Base-by-base conservation (phyloP, 2,888 invertebrate genomes). In the Cybosia mesomella region DNA sequence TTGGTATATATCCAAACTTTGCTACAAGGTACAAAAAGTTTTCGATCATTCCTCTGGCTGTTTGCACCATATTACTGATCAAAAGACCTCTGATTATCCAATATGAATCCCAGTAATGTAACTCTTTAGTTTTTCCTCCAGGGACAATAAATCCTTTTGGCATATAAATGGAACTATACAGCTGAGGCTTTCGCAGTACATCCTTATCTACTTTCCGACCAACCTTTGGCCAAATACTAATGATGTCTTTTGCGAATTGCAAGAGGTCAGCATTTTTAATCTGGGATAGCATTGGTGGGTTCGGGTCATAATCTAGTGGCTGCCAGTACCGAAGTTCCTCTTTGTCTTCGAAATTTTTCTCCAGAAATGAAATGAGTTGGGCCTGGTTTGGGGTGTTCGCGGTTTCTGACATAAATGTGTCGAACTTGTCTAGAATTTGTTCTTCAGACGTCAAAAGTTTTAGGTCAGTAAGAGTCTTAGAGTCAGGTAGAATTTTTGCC, bases 41-140 rank as follows among this genome's bases (percentile, higher is more conserved):
- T 77, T 96, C 96, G 21, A 98, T 95, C 96, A 98, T 97, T 24
- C 97, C 97, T 89, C 92, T 94, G 0, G 96, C 97, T 0, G 98
- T 98, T 34, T 95, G 89, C 15, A 95, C 91, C 98, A 98, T 98
- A 79, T 97, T 97, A 74, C 97, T 97, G 36, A 97, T 93, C 7
- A 98, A 89, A 3, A 98, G 95, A 0, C 98, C 98, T 68, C 97
- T 96, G 49, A 98, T 93, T 58, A 98, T 97, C 98, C 98, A 98
- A 88, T 97, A 98, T 0, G 98, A 97, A 87, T 98, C 98, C 98
- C 98, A 98, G 87, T 98, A 98, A 88, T 98, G 98, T 63, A 97
- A 91, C 83, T 97, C 97, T 85, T 95, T 92, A 92, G 98, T 96
- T 87, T 98, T 87, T 75, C 98, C 96, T 82, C 97, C 96, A 57